phyloP scores from a whole-genome alignment of 2,113 vertebrate genomes.

The Pangasianodon gigas region DNA sequence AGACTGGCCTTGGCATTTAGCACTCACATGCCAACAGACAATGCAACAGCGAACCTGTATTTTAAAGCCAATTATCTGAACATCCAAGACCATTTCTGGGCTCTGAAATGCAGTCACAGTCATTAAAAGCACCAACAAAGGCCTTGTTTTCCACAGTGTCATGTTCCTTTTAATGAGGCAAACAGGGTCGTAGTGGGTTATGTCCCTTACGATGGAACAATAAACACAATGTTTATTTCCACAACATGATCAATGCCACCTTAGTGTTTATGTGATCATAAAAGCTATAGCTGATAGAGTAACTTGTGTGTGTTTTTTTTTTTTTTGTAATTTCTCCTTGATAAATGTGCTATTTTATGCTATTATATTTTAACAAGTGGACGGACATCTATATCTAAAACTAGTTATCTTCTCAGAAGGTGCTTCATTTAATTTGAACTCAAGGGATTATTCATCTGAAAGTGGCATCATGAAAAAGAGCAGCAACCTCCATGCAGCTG shows the following conservation, averaged over 20 bases:
- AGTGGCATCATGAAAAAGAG: neutral
- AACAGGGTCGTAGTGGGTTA: neutral
- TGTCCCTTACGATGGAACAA: neutral
- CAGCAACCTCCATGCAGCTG: conserved; percentile 14
- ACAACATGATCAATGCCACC: conserved; percentile 1
- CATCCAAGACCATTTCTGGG: conserved; percentile 26
- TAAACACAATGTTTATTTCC: conserved; percentile 29
- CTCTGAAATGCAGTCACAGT: conserved; percentile 17
- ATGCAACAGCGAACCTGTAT: neutral
- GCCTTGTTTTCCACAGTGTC: conserved; percentile 2
- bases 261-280: neutral
- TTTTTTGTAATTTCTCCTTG: neutral
- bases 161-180: conserved; percentile 32
- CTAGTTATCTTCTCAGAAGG: neutral
- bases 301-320: neutral
- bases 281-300: conserved; percentile 5
- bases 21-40: conserved; percentile 51
- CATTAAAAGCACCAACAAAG: conserved; percentile 32
- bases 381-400: neutral
- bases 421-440: neutral
- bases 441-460: neutral
- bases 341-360: neutral
- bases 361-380: neutral
- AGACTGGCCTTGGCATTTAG: conserved; percentile 53
- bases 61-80: conserved; percentile 41